Conservation (phyloP, 1,140 invertebrate genomes). For the silkworm (Bombyx mori) region ASM3026992v2 NC_085131.1:3088501-3089000, state of each 20-base stretch:
- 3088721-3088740: slow-evolving; percentile 11
- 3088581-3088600: too few relatives aligned
- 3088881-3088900: too few relatives aligned
- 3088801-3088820: background rate
- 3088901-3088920: too few relatives aligned
- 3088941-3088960: too few relatives aligned
- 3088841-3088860: background rate
- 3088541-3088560: too few relatives aligned
- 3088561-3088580: too few relatives aligned
- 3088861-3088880: background rate
- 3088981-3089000: too few relatives aligned
- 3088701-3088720: slow-evolving; percentile 6
- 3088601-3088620: background rate
- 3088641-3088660: slow-evolving; percentile 7
- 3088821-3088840: background rate
- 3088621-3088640: background rate
- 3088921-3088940: too few relatives aligned
- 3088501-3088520: too few relatives aligned
- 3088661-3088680: slow-evolving; percentile 8
- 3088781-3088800: background rate
- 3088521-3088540: too few relatives aligned
- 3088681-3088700: slow-evolving; percentile 7
- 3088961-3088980: too few relatives aligned
- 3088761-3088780: background rate
- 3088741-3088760: slow-evolving; percentile 10